Base-by-base conservation (phyloP, 2,888 invertebrate genomes). In the Cinara cedri region DNA sequence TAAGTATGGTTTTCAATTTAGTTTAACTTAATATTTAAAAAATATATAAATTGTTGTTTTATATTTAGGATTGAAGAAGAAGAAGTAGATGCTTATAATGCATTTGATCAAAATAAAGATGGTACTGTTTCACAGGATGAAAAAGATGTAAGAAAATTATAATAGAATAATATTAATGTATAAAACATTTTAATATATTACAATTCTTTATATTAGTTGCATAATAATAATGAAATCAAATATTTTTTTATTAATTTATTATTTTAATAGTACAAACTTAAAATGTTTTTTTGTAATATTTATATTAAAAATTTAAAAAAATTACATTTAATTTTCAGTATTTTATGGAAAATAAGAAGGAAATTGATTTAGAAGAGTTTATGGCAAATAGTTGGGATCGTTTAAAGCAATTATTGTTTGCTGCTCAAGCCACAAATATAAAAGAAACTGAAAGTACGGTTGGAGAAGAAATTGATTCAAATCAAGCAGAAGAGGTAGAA, bases 51-150 rank as follows among this genome's bases (percentile, higher is more conserved):
- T 34, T 46, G 44, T 54, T n/a, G 44, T 54, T n/a, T 82, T 66
- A 42, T 71, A 84, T 84, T 2, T 66, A 88, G 91, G 60, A 85
- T 97, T 55, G 90, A 90, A 82, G 84, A 91, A 68, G 87, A 88
- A 81, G 94, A 92, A 87, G 85, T 94, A 9, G 90, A 91, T 86
- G 88, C 90, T 1, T 90, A 91, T 81, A 88, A 89, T 84, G 91
- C 90, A 66, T 95, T 98, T 87, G 98, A 98, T 87, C 92, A 91
- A 83, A 93, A 98, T 86, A 90, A 91, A 81, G 92, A 97, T 88
- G 97, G 97, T 14, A 90, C 89, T 83, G 95, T 98, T 24, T 91
- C 93, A 81, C 91, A 91, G 42, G 96, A 96, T 81, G 98, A 98
- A 87, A 92, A 94, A 0, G 90, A 89, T 84, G 84, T 84, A 82